These are phyloP conservation scores for Paguma larvata DNA, from an alignment of 2,797 vertebrate genomes.

Conservation along the genomic window DNA sequence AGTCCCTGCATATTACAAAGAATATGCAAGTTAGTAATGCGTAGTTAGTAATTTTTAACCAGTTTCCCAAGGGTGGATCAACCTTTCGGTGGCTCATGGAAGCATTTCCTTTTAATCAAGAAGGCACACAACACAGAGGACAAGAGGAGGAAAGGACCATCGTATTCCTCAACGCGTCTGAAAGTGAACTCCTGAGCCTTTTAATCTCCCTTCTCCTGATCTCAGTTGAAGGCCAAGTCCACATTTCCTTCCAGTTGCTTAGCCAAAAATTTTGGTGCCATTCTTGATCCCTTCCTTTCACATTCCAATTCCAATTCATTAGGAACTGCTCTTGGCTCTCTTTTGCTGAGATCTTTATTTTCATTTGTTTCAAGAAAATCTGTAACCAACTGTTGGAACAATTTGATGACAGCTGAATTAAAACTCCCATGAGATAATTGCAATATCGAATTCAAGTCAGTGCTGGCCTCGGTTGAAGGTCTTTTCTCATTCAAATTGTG, in stretches of 20 bases:
- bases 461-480: background rate
- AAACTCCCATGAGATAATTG: constrained; percentile 48
- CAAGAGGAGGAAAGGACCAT: constrained; percentile 19
- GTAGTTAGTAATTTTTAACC: background rate
- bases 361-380: constrained; percentile 62
- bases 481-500: constrained; percentile 57
- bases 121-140: background rate
- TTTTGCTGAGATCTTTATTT: constrained; percentile 53
- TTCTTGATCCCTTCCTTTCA: constrained; percentile 52
- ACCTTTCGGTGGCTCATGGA: background rate
- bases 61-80: constrained; percentile 30
- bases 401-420: constrained; percentile 50
- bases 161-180: background rate
- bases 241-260: constrained; percentile 52
- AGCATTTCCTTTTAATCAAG: constrained; percentile 38
- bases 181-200: constrained; percentile 23
- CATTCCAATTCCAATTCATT: constrained; percentile 48
- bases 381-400: constrained; percentile 34
- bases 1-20: constrained; percentile 11
- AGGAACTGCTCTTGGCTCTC: constrained; percentile 53
- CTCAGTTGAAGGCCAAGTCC: constrained; percentile 5
- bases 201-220: background rate
- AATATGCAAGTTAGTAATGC: constrained; percentile 35
- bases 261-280: constrained; percentile 25
- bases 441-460: constrained; percentile 30